A percentile compares a stretch with the other conserved stretches of the same genome.
Evolutionary conservation across 23 tunicate genomes (phyloP).

Genomic region (Ascidia mentula): DNA sequence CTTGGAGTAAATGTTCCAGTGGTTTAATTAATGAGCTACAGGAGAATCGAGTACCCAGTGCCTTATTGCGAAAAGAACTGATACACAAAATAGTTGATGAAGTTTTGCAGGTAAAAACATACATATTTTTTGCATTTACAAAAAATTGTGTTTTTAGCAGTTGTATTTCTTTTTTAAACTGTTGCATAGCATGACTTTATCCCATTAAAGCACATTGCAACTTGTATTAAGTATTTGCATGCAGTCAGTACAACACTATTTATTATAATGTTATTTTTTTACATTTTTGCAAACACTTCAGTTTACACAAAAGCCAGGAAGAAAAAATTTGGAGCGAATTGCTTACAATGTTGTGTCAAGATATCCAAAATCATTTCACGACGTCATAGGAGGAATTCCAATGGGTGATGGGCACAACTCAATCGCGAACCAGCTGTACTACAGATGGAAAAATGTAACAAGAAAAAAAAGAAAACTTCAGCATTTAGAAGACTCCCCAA

Average conservation of each 20-base stretch:
- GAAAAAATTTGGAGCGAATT: not conserved
- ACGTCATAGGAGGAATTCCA: not conserved
- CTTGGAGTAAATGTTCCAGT: not conserved
- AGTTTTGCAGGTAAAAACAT: too few species aligned
- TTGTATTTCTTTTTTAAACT: too few species aligned
- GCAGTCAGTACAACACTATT: too few species aligned
- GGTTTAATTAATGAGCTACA: not conserved
- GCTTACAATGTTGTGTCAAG: not conserved
- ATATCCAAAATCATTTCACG: not conserved
- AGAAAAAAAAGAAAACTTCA: not conserved
- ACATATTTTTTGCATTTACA: too few species aligned
- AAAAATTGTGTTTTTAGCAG: too few species aligned
- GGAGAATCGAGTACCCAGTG: not conserved
- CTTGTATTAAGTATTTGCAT: too few species aligned
- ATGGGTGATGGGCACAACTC: not conserved
- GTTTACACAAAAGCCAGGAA: not conserved
- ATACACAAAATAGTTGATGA: not conserved
- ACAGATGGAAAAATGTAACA: not conserved
- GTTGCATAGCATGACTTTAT: too few species aligned
- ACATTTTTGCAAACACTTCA: too few species aligned
- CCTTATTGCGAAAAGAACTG: not conserved
- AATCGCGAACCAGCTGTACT: not conserved
- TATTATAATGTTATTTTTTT: too few species aligned
- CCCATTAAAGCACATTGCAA: too few species aligned
- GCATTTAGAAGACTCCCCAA: too few species aligned